Conservation (phyloP, 2,113 vertebrate genomes). For the Panthera tigris region DNA sequence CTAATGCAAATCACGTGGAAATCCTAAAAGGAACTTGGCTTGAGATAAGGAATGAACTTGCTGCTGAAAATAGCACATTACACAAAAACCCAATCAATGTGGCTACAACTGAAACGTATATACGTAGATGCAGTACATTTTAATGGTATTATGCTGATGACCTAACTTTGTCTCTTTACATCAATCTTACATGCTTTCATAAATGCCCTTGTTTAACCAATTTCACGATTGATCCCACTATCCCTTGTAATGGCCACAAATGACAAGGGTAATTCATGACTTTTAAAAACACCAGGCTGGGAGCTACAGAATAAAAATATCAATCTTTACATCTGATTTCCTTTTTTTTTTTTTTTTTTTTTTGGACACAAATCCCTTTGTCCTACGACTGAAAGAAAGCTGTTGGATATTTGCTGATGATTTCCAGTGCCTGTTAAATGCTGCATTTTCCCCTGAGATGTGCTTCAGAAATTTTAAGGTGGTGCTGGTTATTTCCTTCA, state of each 20-base stretch:
- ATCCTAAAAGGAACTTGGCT: conserved; percentile 51
- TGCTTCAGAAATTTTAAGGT: neutral
- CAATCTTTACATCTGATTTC: neutral
- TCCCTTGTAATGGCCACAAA: neutral
- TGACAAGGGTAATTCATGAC: neutral
- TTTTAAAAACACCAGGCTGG: neutral
- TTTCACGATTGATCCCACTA: neutral
- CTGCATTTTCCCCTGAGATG: neutral
- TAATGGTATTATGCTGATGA: neutral
- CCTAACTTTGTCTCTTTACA: neutral
- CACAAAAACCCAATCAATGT: conserved; percentile 34
- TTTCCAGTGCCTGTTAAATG: neutral
- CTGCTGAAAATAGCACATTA: conserved; percentile 57
- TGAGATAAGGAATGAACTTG: conserved; percentile 5
- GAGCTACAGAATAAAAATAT: neutral
- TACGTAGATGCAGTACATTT: neutral
- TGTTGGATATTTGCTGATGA: neutral
- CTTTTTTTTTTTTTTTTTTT: neutral
- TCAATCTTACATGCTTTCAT: neutral
- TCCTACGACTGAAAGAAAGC: neutral
- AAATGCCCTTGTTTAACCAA: neutral
- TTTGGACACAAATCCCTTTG: conserved; percentile 42
- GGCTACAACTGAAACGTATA: neutral
- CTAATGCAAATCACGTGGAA: conserved; percentile 56
- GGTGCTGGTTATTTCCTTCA: neutral